Base-by-base conservation (phyloP, 2,797 vertebrate species). In the Hyperoplus immaculatus region DNA sequence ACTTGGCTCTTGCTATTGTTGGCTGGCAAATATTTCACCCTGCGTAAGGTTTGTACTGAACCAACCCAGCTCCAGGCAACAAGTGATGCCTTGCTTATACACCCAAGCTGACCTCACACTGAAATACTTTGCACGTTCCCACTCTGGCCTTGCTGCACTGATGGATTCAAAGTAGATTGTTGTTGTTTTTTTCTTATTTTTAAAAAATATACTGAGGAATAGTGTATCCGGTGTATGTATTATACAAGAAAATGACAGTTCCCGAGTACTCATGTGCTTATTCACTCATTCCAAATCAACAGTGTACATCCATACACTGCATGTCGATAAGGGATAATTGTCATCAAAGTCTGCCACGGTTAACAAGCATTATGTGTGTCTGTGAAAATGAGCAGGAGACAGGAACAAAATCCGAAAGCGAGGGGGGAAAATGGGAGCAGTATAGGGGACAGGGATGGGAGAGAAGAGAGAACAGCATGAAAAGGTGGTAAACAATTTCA, bases 401-500 rank as follows among this genome's bases (percentile, higher is more conserved):
- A 80, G 83, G 86, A 83, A 82, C 63, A 1, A 82, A 88, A 87
- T 81, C 82, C 83, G 74, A 81, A 63, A 81, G 74, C 38, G 51
- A 83, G 29, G 29, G 21, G 29, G 29, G 78, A 61, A 82, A 88
- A 88, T 88, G 81, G 71, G 82, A 90, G 79, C 88, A 85, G 81
- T 82, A 29, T 29, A 74, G 86, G 90, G 88, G 79, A 91, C 75
- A 81, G 63, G 72, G 72, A 78, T 50, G 72, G 75, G 75, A 75
- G 29, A 88, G 80, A 92, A 84, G 79, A 80, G 80, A 82, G 87
- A 85, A 85, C 83, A 86, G 89, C 86, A 85, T 92, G 88, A 91
- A 93, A 91, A 92, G 89, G 91, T 89, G 88, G 90, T 93, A 92
- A 93, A 94, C 88, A 92, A 93, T 94, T 93, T 91, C 87, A 93